Conservation (phyloP, 2,797 vertebrate species). For the Philypnodon macrostomus region DNA sequence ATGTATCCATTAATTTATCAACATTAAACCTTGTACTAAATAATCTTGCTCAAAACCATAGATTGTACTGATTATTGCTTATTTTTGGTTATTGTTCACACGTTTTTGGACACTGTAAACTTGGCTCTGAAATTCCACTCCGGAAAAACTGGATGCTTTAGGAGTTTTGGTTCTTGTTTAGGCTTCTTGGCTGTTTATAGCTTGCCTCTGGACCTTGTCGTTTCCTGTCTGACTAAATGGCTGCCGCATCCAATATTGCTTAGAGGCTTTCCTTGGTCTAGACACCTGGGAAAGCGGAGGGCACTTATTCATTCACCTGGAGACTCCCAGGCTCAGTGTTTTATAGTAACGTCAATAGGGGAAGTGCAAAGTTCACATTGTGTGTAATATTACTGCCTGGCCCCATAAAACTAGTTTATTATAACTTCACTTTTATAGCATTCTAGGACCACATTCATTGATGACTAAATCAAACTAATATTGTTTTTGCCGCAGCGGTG, state of each 20-base stretch:
- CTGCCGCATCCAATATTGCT: constrained; percentile 16
- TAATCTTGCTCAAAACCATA: too few species aligned
- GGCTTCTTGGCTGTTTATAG: constrained; percentile 77
- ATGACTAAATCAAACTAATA: background rate
- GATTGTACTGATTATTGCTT: too few species aligned
- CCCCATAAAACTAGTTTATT: constrained; percentile 15
- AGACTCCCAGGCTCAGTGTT: background rate
- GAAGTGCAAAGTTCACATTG: constrained; percentile 10
- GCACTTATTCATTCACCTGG: constrained; percentile 24
- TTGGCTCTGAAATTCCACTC: constrained; percentile 72
- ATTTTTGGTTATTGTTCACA: too few species aligned
- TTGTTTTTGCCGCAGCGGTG: too few species aligned
- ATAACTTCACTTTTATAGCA: constrained; percentile 6
- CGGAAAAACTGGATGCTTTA: constrained; percentile 79
- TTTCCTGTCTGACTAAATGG: constrained; percentile 79
- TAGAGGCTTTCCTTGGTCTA: constrained; percentile 42
- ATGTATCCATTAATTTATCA: too few species aligned
- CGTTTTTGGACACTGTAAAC: background rate
- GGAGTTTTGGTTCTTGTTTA: constrained; percentile 81
- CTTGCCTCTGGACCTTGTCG: constrained; percentile 64
- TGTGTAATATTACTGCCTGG: constrained; percentile 2
- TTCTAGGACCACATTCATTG: constrained; percentile 10
- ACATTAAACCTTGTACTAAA: too few species aligned
- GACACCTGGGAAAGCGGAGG: constrained; percentile 44
- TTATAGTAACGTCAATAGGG: constrained; percentile 10